phyloP scores from a whole-genome alignment of 2,797 vertebrate genomes.

The Sebastes nivosus region DNA sequence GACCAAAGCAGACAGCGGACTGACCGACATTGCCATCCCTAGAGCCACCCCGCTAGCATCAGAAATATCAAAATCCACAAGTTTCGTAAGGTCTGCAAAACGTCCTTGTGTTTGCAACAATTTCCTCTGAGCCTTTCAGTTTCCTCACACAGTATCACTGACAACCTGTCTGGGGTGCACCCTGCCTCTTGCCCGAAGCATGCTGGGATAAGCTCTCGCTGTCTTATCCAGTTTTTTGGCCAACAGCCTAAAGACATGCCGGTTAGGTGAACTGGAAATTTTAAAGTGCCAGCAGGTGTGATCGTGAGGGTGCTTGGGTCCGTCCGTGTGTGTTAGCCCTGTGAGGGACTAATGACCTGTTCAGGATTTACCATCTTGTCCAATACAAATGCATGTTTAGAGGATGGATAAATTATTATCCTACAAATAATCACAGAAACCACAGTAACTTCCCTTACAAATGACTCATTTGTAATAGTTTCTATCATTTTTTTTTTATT shows the following conservation, averaged over 20 bases:
- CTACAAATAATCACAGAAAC: neutral
- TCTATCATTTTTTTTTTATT: neutral
- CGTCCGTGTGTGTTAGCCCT: neutral
- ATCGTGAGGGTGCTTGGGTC: neutral
- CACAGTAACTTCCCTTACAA: accelerated
- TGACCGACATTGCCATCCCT: neutral
- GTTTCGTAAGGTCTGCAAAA: neutral
- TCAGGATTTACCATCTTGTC: neutral
- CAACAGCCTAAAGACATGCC: neutral
- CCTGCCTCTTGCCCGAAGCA: constrained; percentile 4
- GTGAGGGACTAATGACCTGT: neutral
- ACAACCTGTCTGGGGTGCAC: neutral
- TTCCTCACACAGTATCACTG: neutral
- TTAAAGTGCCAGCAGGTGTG: neutral
- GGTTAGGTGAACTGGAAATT: neutral
- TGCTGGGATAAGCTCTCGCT: neutral
- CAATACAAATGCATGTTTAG: neutral
- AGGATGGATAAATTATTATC: neutral
- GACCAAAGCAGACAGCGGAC: neutral
- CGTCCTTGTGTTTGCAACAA: neutral
- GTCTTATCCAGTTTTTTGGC: neutral
- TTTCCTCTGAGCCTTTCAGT: neutral
- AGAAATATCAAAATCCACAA: neutral
- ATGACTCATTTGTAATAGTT: neutral
- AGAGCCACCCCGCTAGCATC: neutral